A percentile compares a stretch with the other conserved stretches of the same genome.
These are phyloP conservation scores for Tragelaphus imberbis DNA, from an alignment of 2,113 vertebrate species.

Conservation along the genomic window DNA sequence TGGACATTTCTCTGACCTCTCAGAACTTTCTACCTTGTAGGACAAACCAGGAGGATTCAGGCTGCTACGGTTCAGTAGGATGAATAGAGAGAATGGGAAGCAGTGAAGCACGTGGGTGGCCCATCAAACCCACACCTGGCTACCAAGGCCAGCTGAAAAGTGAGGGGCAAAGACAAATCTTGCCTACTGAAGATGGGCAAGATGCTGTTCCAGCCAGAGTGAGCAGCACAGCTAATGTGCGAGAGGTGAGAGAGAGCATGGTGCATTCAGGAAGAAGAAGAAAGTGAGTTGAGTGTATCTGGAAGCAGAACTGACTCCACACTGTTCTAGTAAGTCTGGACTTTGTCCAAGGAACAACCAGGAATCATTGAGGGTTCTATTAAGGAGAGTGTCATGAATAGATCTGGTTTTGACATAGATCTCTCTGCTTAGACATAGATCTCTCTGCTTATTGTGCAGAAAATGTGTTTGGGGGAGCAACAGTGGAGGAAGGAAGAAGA, in stretches of 20 bases:
- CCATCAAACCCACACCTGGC: neutral
- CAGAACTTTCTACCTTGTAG: neutral
- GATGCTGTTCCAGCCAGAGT: neutral
- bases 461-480: neutral
- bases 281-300: neutral
- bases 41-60: neutral
- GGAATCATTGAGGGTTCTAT: neutral
- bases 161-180: neutral
- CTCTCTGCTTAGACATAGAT: no score
- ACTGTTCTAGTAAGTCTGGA: neutral
- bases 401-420: neutral
- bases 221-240: no score
- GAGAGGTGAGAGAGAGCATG: neutral
- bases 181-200: rapidly evolving
- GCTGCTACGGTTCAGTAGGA: no score
- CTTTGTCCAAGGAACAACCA: neutral
- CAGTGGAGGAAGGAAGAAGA: neutral
- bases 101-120: rapidly evolving
- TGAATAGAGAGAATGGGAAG: neutral
- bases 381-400: neutral
- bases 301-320: neutral
- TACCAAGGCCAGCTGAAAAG: rapidly evolving
- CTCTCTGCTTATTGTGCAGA: neutral
- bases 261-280: neutral
- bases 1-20: neutral